A percentile compares a stretch with the other conserved stretches of the same genome.
Conservation (phyloP, 2,797 vertebrate species). For the Lateolabrax maculatus region DNA sequence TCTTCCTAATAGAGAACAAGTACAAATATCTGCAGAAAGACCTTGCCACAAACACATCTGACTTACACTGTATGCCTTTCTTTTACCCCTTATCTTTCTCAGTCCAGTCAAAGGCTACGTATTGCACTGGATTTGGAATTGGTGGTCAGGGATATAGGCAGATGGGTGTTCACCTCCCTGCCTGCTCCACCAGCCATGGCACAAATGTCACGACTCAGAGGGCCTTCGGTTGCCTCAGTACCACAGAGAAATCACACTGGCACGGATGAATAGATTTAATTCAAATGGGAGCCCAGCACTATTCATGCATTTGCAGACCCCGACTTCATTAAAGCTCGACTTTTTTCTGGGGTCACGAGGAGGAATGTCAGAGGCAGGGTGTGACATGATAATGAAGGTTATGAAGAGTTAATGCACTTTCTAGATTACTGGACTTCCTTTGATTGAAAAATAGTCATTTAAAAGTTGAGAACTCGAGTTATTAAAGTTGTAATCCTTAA, state of each 20-base stretch:
- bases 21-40: conserved; percentile 11
- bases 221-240: conserved; percentile 52
- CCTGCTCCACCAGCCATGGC: conserved; percentile 67
- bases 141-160: conserved; percentile 48
- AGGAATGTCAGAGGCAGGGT: conserved; percentile 53
- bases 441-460: conserved; percentile 40
- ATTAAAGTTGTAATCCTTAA: conserved; percentile 23
- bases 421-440: conserved; percentile 33
- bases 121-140: conserved; percentile 19
- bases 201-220: conserved; percentile 76
- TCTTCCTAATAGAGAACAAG: neutral
- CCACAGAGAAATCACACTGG: conserved; percentile 72
- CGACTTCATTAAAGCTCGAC: conserved; percentile 72
- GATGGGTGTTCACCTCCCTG: conserved; percentile 61
- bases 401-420: conserved; percentile 68
- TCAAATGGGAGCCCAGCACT: conserved; percentile 66
- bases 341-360: conserved; percentile 61
- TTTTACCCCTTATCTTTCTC: conserved; percentile 19
- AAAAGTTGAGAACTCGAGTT: conserved; percentile 31
- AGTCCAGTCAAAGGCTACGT: neutral
- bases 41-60: neutral
- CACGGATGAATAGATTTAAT: conserved; percentile 77
- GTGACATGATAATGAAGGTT: conserved; percentile 62
- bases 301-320: conserved; percentile 68
- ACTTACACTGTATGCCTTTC: neutral